Evolutionary conservation across 92 coral and sea anemone species (phyloP).

Genomic region (Zoanthus sociatus): DNA sequence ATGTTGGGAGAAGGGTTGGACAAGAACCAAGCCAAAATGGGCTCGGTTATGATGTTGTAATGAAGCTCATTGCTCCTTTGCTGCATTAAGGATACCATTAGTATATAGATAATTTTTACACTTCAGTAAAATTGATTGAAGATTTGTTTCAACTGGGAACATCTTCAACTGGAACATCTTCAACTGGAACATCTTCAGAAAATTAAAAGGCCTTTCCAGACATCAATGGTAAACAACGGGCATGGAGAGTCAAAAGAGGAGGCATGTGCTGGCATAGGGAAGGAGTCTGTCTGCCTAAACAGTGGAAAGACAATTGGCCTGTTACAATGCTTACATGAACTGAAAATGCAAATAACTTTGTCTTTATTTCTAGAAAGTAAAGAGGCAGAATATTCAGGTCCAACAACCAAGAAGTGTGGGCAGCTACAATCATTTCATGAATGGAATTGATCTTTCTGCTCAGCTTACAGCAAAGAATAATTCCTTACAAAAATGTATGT

Average conservation of each 20-base stretch:
- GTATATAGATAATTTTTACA: too few species aligned
- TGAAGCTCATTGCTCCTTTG: too few species aligned
- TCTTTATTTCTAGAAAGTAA: neutral
- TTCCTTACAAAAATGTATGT: neutral
- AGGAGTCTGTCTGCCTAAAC: neutral
- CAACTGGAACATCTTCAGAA: too few species aligned
- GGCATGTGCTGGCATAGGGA: slow-evolving; percentile 14
- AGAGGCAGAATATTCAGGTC: slow-evolving; percentile 5
- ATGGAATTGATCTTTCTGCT: slow-evolving; percentile 7
- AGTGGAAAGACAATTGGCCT: slow-evolving; percentile 12
- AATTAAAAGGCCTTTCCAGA: too few species aligned
- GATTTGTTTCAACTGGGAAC: too few species aligned
- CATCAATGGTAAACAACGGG: too few species aligned
- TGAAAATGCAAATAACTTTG: neutral
- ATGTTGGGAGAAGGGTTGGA: too few species aligned
- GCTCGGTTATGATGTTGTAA: too few species aligned
- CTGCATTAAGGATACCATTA: too few species aligned
- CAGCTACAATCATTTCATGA: neutral
- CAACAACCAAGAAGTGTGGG: neutral
- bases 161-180: too few species aligned
- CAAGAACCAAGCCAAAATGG: too few species aligned
- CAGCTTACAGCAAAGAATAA: slow-evolving; percentile 1
- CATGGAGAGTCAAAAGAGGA: neutral
- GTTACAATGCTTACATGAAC: neutral
- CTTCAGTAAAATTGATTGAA: too few species aligned